Conservation (phyloP, 2,113 vertebrate species). For the Lamprotornis superbus region DNA sequence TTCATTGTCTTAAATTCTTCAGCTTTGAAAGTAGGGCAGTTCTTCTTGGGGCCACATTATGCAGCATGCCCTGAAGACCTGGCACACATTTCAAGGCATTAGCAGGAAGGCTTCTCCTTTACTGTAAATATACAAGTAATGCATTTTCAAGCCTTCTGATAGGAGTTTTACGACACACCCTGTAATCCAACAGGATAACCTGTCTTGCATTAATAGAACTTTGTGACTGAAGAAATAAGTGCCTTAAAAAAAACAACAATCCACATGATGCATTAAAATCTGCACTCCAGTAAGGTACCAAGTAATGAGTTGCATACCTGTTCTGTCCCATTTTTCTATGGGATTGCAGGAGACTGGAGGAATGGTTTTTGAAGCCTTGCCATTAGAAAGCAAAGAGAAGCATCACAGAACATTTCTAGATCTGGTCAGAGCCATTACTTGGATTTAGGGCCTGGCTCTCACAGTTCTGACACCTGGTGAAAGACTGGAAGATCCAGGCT, state of each 20-base stretch:
- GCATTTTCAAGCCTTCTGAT: background rate
- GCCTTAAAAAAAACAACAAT: background rate
- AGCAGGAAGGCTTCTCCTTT: background rate
- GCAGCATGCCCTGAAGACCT: slow-evolving; percentile 33
- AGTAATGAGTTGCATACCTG: background rate
- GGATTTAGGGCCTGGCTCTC: background rate
- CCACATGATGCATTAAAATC: background rate
- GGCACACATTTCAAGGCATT: slow-evolving; percentile 26
- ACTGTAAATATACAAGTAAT: background rate
- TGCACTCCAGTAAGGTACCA: background rate
- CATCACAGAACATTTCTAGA: background rate
- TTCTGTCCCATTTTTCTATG: background rate
- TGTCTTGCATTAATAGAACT: background rate
- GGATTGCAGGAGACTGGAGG: background rate
- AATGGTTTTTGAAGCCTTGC: background rate
- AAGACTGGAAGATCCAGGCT: background rate
- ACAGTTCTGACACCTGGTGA: background rate
- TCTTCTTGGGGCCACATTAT: background rate
- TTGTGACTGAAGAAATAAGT: background rate
- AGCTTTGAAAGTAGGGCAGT: background rate
- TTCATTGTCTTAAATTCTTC: background rate
- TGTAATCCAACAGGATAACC: background rate
- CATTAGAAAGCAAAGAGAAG: background rate
- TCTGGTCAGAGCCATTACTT: background rate
- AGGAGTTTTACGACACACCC: background rate